These are phyloP conservation scores for Corythoichthys haematopterus DNA, from an alignment of 2,113 vertebrate genomes.

Conservation along the genomic window DNA sequence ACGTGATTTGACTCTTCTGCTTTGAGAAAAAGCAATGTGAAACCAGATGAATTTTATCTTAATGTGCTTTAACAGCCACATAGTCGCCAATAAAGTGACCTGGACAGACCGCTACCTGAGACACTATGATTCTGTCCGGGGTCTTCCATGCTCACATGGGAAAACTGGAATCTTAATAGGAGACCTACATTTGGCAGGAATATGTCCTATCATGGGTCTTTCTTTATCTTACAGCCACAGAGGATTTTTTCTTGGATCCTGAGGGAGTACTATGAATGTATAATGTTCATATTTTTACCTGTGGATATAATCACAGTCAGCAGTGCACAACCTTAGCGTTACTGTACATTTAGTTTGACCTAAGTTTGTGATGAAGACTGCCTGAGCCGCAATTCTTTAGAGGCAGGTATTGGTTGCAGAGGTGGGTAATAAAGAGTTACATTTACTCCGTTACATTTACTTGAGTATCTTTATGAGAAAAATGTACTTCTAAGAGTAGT, in stretches of 20 bases:
- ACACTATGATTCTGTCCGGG: neutral
- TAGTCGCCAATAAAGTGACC: neutral
- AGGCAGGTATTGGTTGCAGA: neutral
- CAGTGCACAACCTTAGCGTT: neutral
- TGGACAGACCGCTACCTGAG: neutral
- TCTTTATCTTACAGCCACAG: neutral
- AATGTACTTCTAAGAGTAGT: too few species aligned
- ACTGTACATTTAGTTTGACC: neutral
- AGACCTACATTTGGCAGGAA: neutral
- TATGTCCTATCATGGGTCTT: neutral
- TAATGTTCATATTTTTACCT: neutral
- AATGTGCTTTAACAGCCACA: neutral
- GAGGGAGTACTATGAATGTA: neutral
- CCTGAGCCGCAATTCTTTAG: neutral
- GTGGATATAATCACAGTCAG: neutral
- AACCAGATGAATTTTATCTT: neutral
- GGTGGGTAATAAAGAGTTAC: neutral
- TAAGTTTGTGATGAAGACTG: neutral
- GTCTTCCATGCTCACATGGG: neutral
- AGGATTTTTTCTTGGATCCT: neutral
- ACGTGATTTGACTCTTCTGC: conserved; percentile 6
- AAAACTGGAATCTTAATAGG: neutral
- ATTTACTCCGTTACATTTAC: too few species aligned
- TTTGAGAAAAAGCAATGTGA: neutral
- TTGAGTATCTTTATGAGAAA: too few species aligned